Evolutionary conservation across 2,888 invertebrate species (phyloP).

Genomic region (Pandemis cinnamomeana): DNA sequence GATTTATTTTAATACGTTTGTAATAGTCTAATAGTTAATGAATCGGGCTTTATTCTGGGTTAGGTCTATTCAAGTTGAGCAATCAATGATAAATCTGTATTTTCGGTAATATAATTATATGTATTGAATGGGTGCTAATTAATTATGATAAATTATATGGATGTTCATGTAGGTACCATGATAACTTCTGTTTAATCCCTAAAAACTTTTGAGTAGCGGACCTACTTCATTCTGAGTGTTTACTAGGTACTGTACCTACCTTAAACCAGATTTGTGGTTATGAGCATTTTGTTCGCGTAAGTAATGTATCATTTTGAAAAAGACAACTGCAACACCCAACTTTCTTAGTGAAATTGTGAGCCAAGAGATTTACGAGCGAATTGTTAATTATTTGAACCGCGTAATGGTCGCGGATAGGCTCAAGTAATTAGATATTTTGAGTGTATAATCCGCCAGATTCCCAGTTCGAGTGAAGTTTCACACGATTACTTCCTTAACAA

Average conservation of each 20-base stretch:
- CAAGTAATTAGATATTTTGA: conserved; percentile 53
- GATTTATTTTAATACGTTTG: neutral
- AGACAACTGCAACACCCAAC: conserved; percentile 33
- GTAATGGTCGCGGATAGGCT: conserved; percentile 39
- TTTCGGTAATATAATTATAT: neutral
- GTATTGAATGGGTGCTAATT: neutral
- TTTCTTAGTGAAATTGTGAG: conserved; percentile 47
- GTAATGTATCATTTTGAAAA: neutral
- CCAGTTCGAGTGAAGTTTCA: conserved; percentile 62
- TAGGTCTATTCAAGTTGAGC: neutral
- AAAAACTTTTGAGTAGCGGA: no score
- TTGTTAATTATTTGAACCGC: conserved; percentile 36
- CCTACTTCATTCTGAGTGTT: neutral
- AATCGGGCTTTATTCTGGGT: neutral
- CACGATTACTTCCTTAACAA: conserved; percentile 80
- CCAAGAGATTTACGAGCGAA: conserved; percentile 43
- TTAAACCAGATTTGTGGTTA: neutral
- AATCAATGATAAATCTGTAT: neutral
- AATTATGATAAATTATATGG: neutral
- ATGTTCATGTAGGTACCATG: no score
- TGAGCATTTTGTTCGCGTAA: neutral
- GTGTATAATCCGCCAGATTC: conserved; percentile 58
- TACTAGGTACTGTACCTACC: no score
- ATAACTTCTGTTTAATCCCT: no score
- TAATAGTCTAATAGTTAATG: neutral